Percentiles rank a stretch among this genome's conserved stretches.
Evolutionary conservation across 2,888 invertebrate species (phyloP).

Genomic region (Nomada flava): DNA sequence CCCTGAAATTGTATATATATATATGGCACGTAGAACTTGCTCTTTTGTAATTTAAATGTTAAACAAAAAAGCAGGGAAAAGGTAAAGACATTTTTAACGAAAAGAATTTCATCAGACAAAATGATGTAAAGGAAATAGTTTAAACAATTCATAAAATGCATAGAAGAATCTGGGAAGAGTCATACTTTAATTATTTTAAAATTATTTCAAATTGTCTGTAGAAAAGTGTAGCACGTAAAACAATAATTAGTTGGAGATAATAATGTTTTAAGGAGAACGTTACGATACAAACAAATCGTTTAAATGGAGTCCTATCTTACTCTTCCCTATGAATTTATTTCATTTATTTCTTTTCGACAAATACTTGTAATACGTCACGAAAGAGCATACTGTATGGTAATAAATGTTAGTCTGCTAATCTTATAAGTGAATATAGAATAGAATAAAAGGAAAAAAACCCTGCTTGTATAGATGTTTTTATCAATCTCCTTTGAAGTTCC

Average conservation of each 20-base stretch:
- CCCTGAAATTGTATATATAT: slow-evolving; percentile 53
- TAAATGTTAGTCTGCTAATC: slow-evolving; percentile 80
- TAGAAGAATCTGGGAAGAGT: not conserved
- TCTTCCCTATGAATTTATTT: slow-evolving; percentile 34
- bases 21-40: slow-evolving; percentile 58
- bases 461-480: slow-evolving; percentile 61
- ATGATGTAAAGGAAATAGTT: slow-evolving; percentile 37
- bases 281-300: slow-evolving; percentile 34
- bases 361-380: slow-evolving; percentile 46
- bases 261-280: not conserved
- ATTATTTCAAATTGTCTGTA: not conserved
- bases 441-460: slow-evolving; percentile 73
- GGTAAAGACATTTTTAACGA: slow-evolving; percentile 50
- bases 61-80: slow-evolving; percentile 17
- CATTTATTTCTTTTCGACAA: slow-evolving; percentile 14
- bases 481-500: slow-evolving; percentile 7
- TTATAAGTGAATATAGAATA: slow-evolving; percentile 76
- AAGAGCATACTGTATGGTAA: slow-evolving; percentile 71
- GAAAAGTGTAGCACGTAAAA: not conserved
- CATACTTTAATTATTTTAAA: slow-evolving; percentile 9
- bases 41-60: slow-evolving; percentile 62
- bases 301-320: slow-evolving; percentile 59
- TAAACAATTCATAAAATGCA: slow-evolving; percentile 23
- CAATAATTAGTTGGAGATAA: not conserved
- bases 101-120: slow-evolving; percentile 2